Conservation (phyloP, 2,888 invertebrate genomes). For the Calameuta pallipes region DNA sequence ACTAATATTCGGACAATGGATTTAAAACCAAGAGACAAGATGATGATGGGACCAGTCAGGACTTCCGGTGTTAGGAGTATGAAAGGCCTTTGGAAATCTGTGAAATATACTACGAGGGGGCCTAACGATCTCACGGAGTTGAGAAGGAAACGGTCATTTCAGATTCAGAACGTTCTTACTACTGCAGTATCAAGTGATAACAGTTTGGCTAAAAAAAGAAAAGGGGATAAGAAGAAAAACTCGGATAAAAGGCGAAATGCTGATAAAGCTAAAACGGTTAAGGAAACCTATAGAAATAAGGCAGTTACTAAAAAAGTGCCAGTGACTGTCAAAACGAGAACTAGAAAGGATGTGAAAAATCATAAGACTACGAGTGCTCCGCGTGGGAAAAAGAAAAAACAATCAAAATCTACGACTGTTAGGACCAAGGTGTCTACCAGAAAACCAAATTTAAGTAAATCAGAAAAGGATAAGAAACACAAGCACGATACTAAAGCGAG, state of each 20-base stretch:
- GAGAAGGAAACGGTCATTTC: background rate
- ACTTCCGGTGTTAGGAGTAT: background rate
- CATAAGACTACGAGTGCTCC: background rate
- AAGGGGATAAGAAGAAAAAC: background rate
- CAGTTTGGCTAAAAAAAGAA: background rate
- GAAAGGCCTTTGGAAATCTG: background rate
- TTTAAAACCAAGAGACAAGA: background rate
- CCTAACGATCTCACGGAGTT: background rate
- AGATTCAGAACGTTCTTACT: background rate
- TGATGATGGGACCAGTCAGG: background rate
- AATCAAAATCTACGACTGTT: background rate
- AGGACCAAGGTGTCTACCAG: background rate
- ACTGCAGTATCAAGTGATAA: background rate
- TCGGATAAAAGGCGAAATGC: background rate
- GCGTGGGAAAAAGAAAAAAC: background rate
- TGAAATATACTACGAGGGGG: background rate
- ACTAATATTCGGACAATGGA: background rate
- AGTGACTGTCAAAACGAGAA: background rate
- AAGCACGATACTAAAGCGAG: background rate
- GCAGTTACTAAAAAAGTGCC: background rate
- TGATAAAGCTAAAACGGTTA: background rate
- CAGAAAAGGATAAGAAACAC: background rate
- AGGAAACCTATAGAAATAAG: background rate
- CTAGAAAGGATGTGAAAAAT: background rate
- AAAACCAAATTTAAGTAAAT: background rate